Evolutionary conservation across 2,888 invertebrate genomes (phyloP).

Genomic region (Seladonia tumulorum): DNA sequence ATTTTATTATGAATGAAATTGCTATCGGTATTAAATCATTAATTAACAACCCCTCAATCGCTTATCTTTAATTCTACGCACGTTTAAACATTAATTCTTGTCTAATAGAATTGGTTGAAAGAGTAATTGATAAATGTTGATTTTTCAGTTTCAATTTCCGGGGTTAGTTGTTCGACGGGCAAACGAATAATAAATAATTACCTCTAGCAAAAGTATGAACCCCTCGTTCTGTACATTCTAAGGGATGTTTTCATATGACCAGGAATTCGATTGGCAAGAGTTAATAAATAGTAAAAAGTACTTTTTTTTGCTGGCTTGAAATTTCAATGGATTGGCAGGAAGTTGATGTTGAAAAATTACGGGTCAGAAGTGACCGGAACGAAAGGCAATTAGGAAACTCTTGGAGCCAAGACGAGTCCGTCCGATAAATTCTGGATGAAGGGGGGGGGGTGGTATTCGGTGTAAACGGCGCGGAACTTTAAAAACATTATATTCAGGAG

Average conservation of each 20-base stretch:
- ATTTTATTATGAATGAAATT: no score
- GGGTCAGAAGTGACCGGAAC: neutral
- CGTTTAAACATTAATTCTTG: no score
- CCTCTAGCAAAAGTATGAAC: no score
- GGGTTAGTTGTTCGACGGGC: no score
- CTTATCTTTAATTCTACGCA: no score
- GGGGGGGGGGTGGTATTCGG: neutral
- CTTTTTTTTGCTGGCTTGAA: neutral
- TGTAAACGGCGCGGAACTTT: constrained; percentile 44
- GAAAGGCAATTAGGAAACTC: neutral
- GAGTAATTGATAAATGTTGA: no score
- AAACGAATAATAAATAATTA: no score
- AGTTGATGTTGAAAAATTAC: neutral
- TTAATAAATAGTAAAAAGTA: neutral
- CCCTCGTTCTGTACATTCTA: no score
- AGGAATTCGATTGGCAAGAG: neutral
- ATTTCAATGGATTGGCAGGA: neutral
- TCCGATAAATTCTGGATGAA: neutral
- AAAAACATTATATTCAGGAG: constrained; percentile 62
- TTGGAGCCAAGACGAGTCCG: neutral
- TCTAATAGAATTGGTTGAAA: no score
- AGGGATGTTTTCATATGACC: neutral
- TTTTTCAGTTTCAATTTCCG: no score
- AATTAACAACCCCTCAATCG: no score
- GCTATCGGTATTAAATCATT: no score